A percentile compares a stretch with the other conserved stretches of the same genome.
These are phyloP conservation scores for Bibio marci DNA, from an alignment of 2,888 invertebrate species.

Conservation along the genomic window DNA sequence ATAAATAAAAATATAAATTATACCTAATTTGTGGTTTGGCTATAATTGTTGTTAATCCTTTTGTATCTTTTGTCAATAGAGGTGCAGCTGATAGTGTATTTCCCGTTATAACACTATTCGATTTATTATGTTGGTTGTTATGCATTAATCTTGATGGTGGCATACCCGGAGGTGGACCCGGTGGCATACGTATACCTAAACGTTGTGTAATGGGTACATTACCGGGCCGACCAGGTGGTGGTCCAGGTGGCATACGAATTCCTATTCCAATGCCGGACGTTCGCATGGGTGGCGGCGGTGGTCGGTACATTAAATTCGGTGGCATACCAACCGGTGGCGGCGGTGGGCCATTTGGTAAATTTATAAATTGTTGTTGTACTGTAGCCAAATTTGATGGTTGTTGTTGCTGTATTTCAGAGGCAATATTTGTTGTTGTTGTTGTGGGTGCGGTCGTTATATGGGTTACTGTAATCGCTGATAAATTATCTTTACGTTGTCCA, in stretches of 20 bases:
- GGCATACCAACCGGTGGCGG: slow-evolving; percentile 35
- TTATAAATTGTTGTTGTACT: slow-evolving; percentile 12
- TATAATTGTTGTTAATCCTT: slow-evolving; percentile 69
- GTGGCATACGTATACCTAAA: slow-evolving; percentile 38
- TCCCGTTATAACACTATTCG: slow-evolving; percentile 23
- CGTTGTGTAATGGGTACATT: slow-evolving; percentile 33
- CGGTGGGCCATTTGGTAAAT: slow-evolving; percentile 31
- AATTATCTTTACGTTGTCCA: slow-evolving; percentile 2
- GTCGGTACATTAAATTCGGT: slow-evolving; percentile 35
- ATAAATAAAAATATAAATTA: background rate
- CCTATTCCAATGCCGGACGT: slow-evolving; percentile 32
- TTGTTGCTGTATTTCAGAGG: background rate
- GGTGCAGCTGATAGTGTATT: slow-evolving; percentile 71
- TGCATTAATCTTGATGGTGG: slow-evolving; percentile 38
- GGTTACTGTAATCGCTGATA: slow-evolving; percentile 10
- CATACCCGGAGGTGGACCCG: slow-evolving; percentile 46
- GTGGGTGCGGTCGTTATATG: slow-evolving; percentile 14
- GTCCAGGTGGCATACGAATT: slow-evolving; percentile 36
- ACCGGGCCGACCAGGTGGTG: slow-evolving; percentile 36
- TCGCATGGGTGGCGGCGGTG: slow-evolving; percentile 34
- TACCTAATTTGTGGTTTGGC: slow-evolving; percentile 89
- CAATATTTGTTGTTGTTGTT: slow-evolving; percentile 13
- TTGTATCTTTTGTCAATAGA: slow-evolving; percentile 54
- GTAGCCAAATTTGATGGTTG: background rate
- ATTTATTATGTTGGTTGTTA: slow-evolving; percentile 16